Percentiles rank a stretch among this genome's conserved stretches.
phyloP scores from a whole-genome alignment of 2,888 invertebrate species.

The Periphyllus acericola region DNA sequence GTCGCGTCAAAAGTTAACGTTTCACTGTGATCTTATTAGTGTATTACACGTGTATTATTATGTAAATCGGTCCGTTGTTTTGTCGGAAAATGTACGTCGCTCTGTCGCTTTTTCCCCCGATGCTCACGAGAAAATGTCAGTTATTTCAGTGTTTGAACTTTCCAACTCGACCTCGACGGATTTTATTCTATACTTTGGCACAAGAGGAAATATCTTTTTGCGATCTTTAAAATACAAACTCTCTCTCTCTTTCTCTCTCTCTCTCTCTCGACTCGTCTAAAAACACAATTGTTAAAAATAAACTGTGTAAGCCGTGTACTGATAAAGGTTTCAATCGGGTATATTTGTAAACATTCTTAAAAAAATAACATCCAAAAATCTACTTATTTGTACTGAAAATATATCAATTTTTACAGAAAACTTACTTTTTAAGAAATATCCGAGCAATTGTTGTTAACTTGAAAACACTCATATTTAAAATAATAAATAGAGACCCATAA shows the following conservation, averaged over 20 bases:
- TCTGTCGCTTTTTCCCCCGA: not conserved
- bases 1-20: not conserved
- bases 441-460: too few species aligned
- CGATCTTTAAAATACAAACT: not conserved
- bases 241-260: too few species aligned
- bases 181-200: not conserved
- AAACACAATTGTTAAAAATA: not conserved
- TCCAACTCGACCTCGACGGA: not conserved
- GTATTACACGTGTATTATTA: not conserved
- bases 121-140: not conserved
- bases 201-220: not conserved
- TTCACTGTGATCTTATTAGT: not conserved
- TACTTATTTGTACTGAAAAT: not conserved
- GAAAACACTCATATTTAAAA: too few species aligned
- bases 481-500: too few species aligned
- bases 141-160: slow-evolving; percentile 25
- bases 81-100: not conserved
- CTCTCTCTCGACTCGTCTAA: not conserved
- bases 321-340: not conserved
- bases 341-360: not conserved
- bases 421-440: too few species aligned
- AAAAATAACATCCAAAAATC: not conserved
- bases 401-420: not conserved
- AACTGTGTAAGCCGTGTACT: not conserved
- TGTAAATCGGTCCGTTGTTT: not conserved